Base-by-base conservation (phyloP, 2,888 invertebrate species). In the Tenthredo amoena region DNA sequence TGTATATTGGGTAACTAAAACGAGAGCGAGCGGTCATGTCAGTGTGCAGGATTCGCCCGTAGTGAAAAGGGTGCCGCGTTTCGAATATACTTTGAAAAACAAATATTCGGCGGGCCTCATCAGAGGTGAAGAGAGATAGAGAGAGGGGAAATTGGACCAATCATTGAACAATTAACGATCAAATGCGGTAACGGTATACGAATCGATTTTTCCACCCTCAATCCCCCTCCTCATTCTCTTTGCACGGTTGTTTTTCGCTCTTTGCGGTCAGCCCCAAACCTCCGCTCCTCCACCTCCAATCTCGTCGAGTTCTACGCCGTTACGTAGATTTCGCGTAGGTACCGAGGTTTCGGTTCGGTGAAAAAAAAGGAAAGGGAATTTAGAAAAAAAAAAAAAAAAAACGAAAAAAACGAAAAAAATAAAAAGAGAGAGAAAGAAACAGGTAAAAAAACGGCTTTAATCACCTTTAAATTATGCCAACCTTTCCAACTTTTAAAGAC, bases 141-240 rank as follows among this genome's bases (percentile, higher is more conserved):
- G 15, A 47, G 47, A 84, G 85, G 87, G 89, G 88, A 88, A 88
- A 89, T 89, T 88, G 88, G 86, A 84, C 85, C 88, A 89, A 89
- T 89, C 87, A 86, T 40, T 84, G 86, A 74, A 87, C 87, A 87
- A 88, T 88, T 87, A 87, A 86, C 83, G 86, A 86, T 85, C 84
- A n/a, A 81, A 37, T 47, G 62, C 21, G 62, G 34, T 50, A 26
- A 65, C 31, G 47, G 50, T 34, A 50, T 68, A 62, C 34, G 55
- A 84, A 65, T 77, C 31, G 62, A 62, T 81, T 81, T 81, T 58
- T 81, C 40, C 40, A 21, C 43, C 43, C 43, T 6, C 74, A 40
- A 72, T 26, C 9, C 26, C 21, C 7, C 26, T 21, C 21, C 12
- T 43, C 6, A 10, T 81, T 15, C 37, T 62, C 18, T 31, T 50